Evolutionary conservation across 2,797 vertebrate genomes (phyloP).

Genomic region (Adelosebastes latens): DNA sequence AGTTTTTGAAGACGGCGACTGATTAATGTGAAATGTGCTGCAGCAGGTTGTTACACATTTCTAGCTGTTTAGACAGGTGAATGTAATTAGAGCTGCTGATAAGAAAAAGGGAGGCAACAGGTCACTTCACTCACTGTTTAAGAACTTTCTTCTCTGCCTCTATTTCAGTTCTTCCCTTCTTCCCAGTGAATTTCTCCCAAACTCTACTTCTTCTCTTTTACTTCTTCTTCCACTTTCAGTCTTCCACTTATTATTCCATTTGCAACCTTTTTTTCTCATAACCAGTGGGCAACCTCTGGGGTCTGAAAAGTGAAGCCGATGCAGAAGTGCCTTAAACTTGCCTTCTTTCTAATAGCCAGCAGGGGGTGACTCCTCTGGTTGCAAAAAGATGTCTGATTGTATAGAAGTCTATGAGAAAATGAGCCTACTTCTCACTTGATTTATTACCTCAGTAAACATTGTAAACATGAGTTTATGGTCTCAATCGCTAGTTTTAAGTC

Average conservation of each 20-base stretch:
- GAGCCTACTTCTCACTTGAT: too few relatives aligned
- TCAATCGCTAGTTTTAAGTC: too few relatives aligned
- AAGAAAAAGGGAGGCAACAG: not conserved
- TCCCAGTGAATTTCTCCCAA: fast-evolving
- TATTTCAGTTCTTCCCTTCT: not conserved
- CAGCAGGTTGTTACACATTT: constrained; percentile 8
- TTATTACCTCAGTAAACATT: too few relatives aligned
- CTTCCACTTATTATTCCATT: not conserved
- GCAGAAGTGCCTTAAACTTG: too few relatives aligned
- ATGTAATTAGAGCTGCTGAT: not conserved
- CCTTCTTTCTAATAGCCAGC: too few relatives aligned
- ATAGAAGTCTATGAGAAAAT: too few relatives aligned
- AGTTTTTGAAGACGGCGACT: not conserved
- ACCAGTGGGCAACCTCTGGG: too few relatives aligned
- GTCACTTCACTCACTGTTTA: not conserved
- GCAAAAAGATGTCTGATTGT: too few relatives aligned
- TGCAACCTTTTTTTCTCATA: not conserved
- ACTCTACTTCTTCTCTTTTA: not conserved
- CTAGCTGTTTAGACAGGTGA: not conserved
- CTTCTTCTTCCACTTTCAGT: not conserved
- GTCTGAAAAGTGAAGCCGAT: too few relatives aligned
- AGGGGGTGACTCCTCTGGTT: too few relatives aligned
- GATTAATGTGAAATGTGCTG: constrained; percentile 35
- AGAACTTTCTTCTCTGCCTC: not conserved
- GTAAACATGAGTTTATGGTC: too few relatives aligned